Conservation (phyloP, 2,888 invertebrate genomes). For the Limnephilus lunatus region DNA sequence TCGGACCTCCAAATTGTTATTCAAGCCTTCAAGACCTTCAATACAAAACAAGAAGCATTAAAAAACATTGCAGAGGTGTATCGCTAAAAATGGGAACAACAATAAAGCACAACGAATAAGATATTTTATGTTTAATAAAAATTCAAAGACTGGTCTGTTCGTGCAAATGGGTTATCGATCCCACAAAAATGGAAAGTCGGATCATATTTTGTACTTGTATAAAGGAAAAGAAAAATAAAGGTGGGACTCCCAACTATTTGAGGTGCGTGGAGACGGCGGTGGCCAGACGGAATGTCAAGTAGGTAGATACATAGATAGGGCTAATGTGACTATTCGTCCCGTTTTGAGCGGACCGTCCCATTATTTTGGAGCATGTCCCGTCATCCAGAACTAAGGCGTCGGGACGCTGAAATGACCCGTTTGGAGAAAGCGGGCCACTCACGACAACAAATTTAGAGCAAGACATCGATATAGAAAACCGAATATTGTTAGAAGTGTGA, state of each 20-base stretch:
- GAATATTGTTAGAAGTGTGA: no score
- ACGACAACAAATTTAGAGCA: no score
- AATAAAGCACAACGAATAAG: background rate
- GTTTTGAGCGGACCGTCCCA: no score
- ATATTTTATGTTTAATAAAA: background rate
- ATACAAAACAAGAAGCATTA: background rate
- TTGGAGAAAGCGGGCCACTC: no score
- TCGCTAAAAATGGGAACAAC: background rate
- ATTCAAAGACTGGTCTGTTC: background rate
- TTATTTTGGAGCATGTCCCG: no score
- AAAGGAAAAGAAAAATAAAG: background rate
- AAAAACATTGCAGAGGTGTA: background rate
- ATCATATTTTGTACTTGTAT: background rate
- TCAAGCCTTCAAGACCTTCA: background rate
- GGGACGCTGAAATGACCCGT: no score
- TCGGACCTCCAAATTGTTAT: background rate
- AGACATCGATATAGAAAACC: no score
- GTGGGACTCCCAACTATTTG: background rate
- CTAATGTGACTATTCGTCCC: background rate
- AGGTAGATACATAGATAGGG: background rate
- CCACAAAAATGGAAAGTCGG: background rate
- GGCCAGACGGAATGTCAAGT: background rate
- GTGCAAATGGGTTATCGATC: background rate
- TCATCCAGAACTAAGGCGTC: no score
- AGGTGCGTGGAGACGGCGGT: background rate